Base-by-base conservation (phyloP, 1,140 invertebrate species). In the Ceratitis capitata region DNA sequence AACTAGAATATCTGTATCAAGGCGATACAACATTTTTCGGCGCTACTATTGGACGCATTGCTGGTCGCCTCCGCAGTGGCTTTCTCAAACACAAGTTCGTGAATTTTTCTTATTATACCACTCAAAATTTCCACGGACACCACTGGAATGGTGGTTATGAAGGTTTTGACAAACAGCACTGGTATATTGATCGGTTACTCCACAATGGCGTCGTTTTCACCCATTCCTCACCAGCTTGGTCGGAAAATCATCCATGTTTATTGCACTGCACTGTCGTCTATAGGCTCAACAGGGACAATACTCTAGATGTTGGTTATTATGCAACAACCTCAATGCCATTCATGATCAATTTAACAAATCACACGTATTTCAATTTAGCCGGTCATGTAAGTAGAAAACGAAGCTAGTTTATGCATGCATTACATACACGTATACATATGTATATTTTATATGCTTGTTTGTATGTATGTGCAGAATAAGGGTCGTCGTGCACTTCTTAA, bases 351-450 rank as follows among this genome's bases (percentile, higher is more conserved):
- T 92, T 99, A 56, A 97, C 97, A 0, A 98, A 98, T 92, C 98
- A 99, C 91, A 94, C 96, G 6, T 99, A 98, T 91, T 99, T 99
- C 90, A 99, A 99, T 92, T 92, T 99, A 47, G 97, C 95, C 85
- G 98, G 98, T 5, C 96, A 98, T 91, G 94, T 94, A 89, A 88
- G 89, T 84, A 86, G 12, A 26, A 2, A 53, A 16, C 1, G 49
- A 32, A 9, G 10, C n/a, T 14, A 32, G 26, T 64, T 64, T 35
- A 64, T 29, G 58, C 32, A n/a, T n/a, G n/a, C n/a, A n/a, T n/a
- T n/a, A n/a, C n/a, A n/a, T n/a, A n/a, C n/a, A n/a, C n/a, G n/a
- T n/a, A n/a, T n/a, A n/a, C n/a, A n/a, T n/a, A n/a, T n/a, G n/a
- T n/a, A n/a, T n/a, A n/a, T n/a, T n/a, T n/a, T n/a, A n/a, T n/a